Base-by-base conservation (phyloP, 2,888 invertebrate genomes). In the Sceliomorpha sp. region DNA sequence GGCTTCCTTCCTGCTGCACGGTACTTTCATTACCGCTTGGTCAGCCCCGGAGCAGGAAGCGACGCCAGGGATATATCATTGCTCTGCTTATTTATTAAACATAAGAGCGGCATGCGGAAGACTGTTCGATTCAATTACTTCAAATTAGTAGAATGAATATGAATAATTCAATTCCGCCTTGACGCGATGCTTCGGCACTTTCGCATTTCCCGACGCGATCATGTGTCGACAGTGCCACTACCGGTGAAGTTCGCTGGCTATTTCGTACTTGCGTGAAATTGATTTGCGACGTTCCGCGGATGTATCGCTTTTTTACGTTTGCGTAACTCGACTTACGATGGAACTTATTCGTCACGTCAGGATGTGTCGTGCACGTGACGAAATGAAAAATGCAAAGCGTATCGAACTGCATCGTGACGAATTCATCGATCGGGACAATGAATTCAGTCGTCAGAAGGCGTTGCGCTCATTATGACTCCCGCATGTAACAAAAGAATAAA, bases 1-100 rank as follows among this genome's bases (percentile, higher is more conserved):
- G 60, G 70, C 64, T 70, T 70, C 64, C 70, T 70, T 70, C 70
- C 64, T 64, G 70, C 70, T 58, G 55, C 50, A 48, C 53, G 51
- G 64, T 31, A 70, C 70, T 70, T 70, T 70, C 70, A 70, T 70
- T 27, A 64, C 53, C 15, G 45, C 58, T 56, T 51, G 42, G 44
- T 34, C 45, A 50, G 17, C 50, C 55, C 59, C 59, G 55, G 40
- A 70, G 31, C 64, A 70, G 70, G 60, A 70, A 70, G 59, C 50
- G 34, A 47, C 37, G 44, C 55, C 17, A 34, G 42, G 55, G n/a
- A n/a, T n/a, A 70, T 70, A 70, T 70, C 70, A 70, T 56, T 64
- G 63, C 64, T 40, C 59, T 45, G 70, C 55, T 64, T 64, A 64
- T 70, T 70, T 70, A 70, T 70, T 70, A 70, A 70, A 64, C 70